Conservation (phyloP, 2,113 vertebrate genomes). For the Chascanopsetta lugubris region DNA sequence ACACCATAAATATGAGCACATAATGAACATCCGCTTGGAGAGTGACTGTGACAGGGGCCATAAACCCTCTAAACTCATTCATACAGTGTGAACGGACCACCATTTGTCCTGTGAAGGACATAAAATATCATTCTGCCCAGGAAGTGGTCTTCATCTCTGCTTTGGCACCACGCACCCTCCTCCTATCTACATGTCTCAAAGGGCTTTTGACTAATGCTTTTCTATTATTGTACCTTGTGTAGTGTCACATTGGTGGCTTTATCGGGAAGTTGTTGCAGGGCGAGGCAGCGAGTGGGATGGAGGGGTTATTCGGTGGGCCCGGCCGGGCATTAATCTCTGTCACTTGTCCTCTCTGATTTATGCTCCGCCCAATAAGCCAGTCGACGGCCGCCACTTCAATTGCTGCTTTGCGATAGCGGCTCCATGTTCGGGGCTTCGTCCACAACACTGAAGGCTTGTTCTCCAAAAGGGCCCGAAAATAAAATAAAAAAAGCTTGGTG, state of each 20-base stretch:
- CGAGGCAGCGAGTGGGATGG: conserved; percentile 69
- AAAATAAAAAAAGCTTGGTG: conserved; percentile 64
- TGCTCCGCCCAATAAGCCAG: conserved; percentile 77
- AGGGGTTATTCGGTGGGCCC: conserved; percentile 76
- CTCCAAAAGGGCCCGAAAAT: conserved; percentile 66
- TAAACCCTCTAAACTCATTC: conserved; percentile 67
- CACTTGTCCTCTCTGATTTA: conserved; percentile 84
- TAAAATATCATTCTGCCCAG: conserved; percentile 68
- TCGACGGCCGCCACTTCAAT: conserved; percentile 69
- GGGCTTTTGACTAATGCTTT: conserved; percentile 76
- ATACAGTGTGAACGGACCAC: conserved; percentile 50
- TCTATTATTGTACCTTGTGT: conserved; percentile 78
- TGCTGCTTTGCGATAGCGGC: conserved; percentile 74
- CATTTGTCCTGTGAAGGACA: conserved; percentile 69
- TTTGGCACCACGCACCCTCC: conserved; percentile 50
- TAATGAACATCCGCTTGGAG: conserved; percentile 71
- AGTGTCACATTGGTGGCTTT: conserved; percentile 77
- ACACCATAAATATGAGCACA: conserved; percentile 69
- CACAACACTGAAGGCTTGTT: conserved; percentile 77
- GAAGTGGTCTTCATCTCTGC: conserved; percentile 62
- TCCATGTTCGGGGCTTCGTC: conserved; percentile 66
- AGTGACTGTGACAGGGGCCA: conserved; percentile 65
- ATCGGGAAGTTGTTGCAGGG: conserved; percentile 80
- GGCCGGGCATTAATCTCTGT: conserved; percentile 81
- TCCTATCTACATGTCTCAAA: conserved; percentile 75